Percentiles rank a stretch among this genome's conserved stretches.
These are phyloP conservation scores for Cryptoblepharus egeriae DNA, from an alignment of 2,797 vertebrate species.

Conservation along the genomic window DNA sequence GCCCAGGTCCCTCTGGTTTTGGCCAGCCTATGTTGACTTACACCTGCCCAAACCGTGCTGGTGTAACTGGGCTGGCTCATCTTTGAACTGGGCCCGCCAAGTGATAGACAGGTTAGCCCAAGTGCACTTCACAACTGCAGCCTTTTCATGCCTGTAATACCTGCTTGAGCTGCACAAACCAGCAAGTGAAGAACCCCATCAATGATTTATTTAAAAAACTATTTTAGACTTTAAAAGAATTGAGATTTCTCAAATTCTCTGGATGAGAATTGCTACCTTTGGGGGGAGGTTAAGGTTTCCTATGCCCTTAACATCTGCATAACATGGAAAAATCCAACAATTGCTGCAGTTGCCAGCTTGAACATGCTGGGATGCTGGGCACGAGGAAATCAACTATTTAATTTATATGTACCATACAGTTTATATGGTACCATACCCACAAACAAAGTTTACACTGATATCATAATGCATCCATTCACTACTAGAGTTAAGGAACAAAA, in stretches of 20 bases:
- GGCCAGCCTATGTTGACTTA: no score
- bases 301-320: neutral
- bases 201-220: neutral
- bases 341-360: neutral
- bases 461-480: no score
- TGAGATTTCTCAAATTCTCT: neutral
- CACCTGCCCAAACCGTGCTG: no score
- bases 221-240: neutral
- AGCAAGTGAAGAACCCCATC: neutral
- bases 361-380: neutral
- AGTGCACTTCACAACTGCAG: no score
- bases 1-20: no score
- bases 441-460: no score
- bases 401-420: no score
- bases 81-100: no score
- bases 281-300: neutral
- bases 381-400: neutral
- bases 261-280: neutral
- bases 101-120: no score
- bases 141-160: neutral
- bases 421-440: no score
- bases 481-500: no score
- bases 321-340: neutral
- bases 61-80: no score
- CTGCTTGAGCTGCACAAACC: neutral